Conservation (phyloP, 2,113 vertebrate genomes). For the Gorsachius goisagi region DNA sequence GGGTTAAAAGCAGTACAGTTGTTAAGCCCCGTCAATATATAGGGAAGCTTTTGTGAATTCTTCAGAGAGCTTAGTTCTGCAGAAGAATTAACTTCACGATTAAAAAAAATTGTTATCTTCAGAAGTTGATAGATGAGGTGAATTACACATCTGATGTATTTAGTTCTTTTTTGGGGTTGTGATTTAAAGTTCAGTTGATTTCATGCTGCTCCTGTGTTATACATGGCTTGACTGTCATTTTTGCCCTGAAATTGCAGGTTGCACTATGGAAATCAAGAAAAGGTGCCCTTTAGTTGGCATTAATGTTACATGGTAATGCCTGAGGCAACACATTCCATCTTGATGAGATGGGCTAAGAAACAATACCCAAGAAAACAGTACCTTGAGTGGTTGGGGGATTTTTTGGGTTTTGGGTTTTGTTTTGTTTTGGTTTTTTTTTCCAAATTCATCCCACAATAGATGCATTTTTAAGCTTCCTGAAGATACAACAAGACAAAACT, state of each 20-base stretch:
- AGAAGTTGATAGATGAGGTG: not conserved
- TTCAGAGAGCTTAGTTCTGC: not conserved
- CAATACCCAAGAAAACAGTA: not conserved
- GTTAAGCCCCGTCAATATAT: not conserved
- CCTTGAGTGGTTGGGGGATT: not conserved
- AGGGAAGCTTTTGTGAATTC: not conserved
- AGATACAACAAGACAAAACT: not conserved
- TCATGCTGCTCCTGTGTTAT: not conserved
- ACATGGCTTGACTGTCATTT: not conserved
- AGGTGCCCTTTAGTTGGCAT: not conserved
- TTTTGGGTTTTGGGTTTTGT: no score
- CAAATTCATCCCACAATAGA: not conserved
- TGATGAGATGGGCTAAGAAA: conserved; percentile 9
- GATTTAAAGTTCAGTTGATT: conserved; percentile 1
- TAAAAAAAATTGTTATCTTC: not conserved
- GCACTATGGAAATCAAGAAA: not conserved
- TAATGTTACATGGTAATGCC: not conserved
- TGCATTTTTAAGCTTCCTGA: conserved; percentile 2
- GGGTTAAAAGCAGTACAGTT: not conserved
- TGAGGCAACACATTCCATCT: not conserved
- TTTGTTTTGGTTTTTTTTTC: no score
- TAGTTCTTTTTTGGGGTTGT: not conserved
- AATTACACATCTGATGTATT: not conserved
- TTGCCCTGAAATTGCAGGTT: conserved; percentile 11
- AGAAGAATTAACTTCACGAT: not conserved